Base-by-base conservation (phyloP, 1,140 invertebrate genomes). In the Fopius arisanus region DNA sequence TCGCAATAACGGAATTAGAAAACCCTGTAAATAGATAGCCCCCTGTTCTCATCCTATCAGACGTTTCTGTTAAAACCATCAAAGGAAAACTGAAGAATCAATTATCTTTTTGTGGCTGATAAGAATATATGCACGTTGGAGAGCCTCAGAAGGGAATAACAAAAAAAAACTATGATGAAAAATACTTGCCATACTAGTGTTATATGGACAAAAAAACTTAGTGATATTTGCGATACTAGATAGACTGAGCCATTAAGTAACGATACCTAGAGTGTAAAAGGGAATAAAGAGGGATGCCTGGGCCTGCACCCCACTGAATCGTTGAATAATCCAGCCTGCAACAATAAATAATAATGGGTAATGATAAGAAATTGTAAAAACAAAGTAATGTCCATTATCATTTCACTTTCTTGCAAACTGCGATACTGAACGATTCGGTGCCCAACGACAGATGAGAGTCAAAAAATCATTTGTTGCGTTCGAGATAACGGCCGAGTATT, bases 181-280 rank as follows among this genome's bases (percentile, higher is more conserved):
- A 74, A 73, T 75, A 75, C 74, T 78, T 78, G 77, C 77, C 77
- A 74, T 78, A 75, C 69, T 76, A 75, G 70, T 72, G 59, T 74
- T 78, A 74, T 74, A 76, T 73, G 70, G n/a, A 48, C 9, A 59
- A 51, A 51, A 62, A 62, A 59, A 78, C 43, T 73, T 78, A 78
- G 77, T 74, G 77, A 75, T 78, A 78, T 75, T 72, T 69, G 77
- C 77, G 71, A 78, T 78, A 72, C 43, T 78, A 78, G 77, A 75
- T 78, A 78, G 77, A 78, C 77, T 78, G 77, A 78, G 77, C 74
- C 77, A 76, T 72, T 78, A 76, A 74, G 67, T 72, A 76, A 77
- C 73, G 75, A 77, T 77, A 77, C 37, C 65, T 77, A 77, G 72
- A 71, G 43, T 71, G 69, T 72, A 72, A 72, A 72, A 28, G 3